Percentiles rank a stretch among this genome's conserved stretches.
Evolutionary conservation across 2,797 vertebrate genomes (phyloP).

Genomic region (Pantherophis alleghaniensis): DNA sequence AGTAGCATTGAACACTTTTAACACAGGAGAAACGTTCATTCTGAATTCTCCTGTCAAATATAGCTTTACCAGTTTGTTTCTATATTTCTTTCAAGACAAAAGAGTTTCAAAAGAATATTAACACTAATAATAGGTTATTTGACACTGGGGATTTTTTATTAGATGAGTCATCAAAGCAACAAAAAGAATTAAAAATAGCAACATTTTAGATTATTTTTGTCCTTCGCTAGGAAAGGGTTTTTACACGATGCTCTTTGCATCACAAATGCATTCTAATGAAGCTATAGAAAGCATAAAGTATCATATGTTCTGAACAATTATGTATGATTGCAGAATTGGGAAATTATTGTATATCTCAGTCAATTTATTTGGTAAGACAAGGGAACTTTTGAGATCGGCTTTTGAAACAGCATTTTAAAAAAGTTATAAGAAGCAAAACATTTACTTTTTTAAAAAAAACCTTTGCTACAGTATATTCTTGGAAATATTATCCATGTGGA

Average conservation of each 20-base stretch:
- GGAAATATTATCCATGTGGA: neutral
- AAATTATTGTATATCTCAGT: neutral
- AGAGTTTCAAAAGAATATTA: conserved; percentile 50
- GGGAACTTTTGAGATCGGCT: neutral
- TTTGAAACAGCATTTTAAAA: neutral
- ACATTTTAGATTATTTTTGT: conserved; percentile 46
- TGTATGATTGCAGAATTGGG: neutral
- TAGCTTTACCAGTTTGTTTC: conserved; percentile 3
- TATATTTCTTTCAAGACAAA: conserved; percentile 40
- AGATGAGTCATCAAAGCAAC: conserved; percentile 47
- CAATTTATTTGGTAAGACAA: neutral
- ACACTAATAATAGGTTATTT: conserved; percentile 42
- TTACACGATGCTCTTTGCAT: neutral
- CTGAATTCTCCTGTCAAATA: conserved; percentile 8
- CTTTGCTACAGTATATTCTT: neutral
- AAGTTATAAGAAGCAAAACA: neutral
- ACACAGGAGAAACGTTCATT: neutral
- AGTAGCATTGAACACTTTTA: conserved; percentile 21
- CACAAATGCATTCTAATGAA: neutral
- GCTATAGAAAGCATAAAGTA: neutral
- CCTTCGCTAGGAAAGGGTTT: conserved; percentile 16
- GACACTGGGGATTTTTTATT: conserved; percentile 35
- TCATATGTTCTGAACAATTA: neutral
- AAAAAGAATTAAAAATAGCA: conserved; percentile 43
- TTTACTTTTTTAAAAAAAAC: neutral